Evolutionary conservation across 2,113 vertebrate genomes (phyloP).

Genomic region (Arizona elegans): DNA sequence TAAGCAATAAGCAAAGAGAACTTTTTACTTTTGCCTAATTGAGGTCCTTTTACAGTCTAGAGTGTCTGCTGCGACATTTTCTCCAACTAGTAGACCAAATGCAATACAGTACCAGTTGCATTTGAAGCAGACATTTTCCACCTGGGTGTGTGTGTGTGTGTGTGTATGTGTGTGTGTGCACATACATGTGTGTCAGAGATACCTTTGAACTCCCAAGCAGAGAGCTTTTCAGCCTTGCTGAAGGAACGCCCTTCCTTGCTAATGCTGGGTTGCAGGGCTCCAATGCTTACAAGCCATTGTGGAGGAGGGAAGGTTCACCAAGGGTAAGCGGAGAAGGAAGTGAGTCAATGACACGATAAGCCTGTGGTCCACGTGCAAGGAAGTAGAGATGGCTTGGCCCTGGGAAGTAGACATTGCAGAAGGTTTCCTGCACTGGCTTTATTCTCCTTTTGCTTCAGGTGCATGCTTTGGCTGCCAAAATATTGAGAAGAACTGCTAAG

Average conservation of each 20-base stretch:
- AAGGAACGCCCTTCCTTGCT: conserved; percentile 35
- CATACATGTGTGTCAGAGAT: conserved; percentile 42
- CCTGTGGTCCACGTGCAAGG: conserved; percentile 27
- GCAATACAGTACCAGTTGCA: conserved; percentile 38
- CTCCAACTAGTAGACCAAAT: conserved; percentile 24
- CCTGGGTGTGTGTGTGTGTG: not conserved
- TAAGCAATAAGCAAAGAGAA: not conserved
- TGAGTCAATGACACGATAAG: conserved; percentile 60
- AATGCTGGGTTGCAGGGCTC: conserved; percentile 37
- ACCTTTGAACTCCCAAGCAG: conserved; percentile 36
- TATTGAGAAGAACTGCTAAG: not conserved
- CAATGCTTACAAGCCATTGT: conserved; percentile 27
- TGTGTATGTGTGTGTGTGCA: not conserved
- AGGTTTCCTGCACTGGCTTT: conserved; percentile 32
- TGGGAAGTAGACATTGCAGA: conserved; percentile 50
- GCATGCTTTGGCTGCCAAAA: not conserved
- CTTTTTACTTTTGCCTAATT: not conserved
- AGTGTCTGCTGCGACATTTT: conserved; percentile 11
- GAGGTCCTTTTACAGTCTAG: not conserved
- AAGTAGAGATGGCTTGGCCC: conserved; percentile 45
- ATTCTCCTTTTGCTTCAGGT: conserved; percentile 4
- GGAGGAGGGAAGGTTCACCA: conserved; percentile 34
- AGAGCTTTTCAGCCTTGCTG: conserved; percentile 13
- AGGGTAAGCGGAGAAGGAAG: conserved; percentile 54
- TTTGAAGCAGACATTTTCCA: conserved; percentile 45